Evolutionary conservation across 1,140 invertebrate species (phyloP).

Genomic region (Pachyrhynchus sulphureomaculatus): DNA sequence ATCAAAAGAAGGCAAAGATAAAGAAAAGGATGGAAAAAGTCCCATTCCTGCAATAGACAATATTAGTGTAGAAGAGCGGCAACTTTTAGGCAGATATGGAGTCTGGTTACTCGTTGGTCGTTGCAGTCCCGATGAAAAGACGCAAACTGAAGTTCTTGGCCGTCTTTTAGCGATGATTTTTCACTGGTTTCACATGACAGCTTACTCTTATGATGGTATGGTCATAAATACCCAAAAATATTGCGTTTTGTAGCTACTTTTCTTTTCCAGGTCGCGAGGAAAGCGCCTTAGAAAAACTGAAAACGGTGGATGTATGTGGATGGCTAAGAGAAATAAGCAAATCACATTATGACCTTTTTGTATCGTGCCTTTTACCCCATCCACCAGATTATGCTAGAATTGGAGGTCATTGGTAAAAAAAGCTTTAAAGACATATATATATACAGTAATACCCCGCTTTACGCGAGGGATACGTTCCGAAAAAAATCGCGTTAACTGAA

Average conservation of each 20-base stretch:
- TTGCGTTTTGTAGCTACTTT: conserved; percentile 2
- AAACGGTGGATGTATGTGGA: conserved; percentile 87
- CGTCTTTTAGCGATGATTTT: conserved; percentile 93
- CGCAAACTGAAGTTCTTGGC: conserved; percentile 87
- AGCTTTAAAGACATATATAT: no score
- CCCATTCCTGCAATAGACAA: conserved; percentile 55
- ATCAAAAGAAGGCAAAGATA: conserved; percentile 38
- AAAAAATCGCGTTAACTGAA: no score
- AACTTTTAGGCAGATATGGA: conserved; percentile 91
- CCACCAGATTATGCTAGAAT: conserved; percentile 88
- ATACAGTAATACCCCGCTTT: no score
- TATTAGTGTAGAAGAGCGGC: conserved; percentile 75
- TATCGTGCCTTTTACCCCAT: conserved; percentile 82
- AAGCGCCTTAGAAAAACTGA: conserved; percentile 86
- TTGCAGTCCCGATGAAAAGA: conserved; percentile 81
- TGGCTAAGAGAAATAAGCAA: conserved; percentile 87
- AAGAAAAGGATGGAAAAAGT: conserved; percentile 44
- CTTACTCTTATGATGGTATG: conserved; percentile 92
- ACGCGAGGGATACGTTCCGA: no score
- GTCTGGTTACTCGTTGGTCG: conserved; percentile 95
- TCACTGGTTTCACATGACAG: conserved; percentile 98
- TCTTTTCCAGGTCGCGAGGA: conserved; percentile 71
- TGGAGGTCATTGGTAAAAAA: conserved; percentile 85
- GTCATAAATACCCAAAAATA: not conserved
- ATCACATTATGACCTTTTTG: conserved; percentile 83